Evolutionary conservation across 2,113 vertebrate genomes (phyloP), one percentile per base, ranked within the genome.

Genomic region (Gasterosteus nipponicus): DNA sequence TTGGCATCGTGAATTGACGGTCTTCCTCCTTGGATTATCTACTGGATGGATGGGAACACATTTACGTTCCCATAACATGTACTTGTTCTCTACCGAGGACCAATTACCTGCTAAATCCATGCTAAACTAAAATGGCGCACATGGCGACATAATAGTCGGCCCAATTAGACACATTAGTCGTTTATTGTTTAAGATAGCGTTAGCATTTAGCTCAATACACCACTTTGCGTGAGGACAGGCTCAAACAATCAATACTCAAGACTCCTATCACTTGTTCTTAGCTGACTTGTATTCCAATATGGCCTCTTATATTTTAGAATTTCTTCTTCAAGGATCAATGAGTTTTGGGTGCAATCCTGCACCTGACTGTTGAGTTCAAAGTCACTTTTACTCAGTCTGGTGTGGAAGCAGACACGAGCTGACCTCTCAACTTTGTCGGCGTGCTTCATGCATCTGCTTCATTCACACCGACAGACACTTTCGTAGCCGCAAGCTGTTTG

Each of bases 381-480:
- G 39, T 66, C 41, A 57, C 58, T 35, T 29, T 29, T 7, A 19
- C 54, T 72, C 26, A 64, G 16, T 35, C 33, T 18, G 16, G n/a
- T 68, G 14, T 69, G 68, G 16, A 31, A 51, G 51, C 35, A 64
- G 63, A 68, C n/a, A 41, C 29, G 62, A 41, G 47, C 54, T 73
- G 79, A 84, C 82, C 77, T 84, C 53, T 81, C 65, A 69, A 18
- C 76, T 81, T 71, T 73, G 44, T 58, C 61, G 29, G 0, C 1
- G 3, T 56, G 51, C 18, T 68, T 69, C 18, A 65, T 33, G 53
- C 71, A 71, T 74, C 76, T 81, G 69, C 58, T 73, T 42, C 64
- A 71, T 46, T 69, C 54, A 76, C 18, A 72, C 22, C 61, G 41
- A 60, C 63, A 70, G 64, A 58, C 69, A 68, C 66, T 73, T 49